Evolutionary conservation across 2,797 vertebrate genomes (phyloP), one percentile per base, ranked within the genome.

Genomic region (Cottoperca gobio): DNA sequence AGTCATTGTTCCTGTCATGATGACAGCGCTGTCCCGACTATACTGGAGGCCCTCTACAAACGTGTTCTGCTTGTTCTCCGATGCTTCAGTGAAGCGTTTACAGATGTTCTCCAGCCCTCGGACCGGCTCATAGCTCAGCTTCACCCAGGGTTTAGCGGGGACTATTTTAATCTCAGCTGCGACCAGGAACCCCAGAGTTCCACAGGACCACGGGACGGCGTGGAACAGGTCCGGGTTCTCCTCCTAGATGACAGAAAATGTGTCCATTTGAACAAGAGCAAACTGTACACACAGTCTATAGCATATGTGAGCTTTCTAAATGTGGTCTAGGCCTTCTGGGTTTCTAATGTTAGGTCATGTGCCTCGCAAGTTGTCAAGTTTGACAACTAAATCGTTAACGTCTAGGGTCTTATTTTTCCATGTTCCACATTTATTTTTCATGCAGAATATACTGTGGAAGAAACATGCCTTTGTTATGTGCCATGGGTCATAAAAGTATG

Each of bases 171-270:
- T 96, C 94, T 99, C 98, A 0, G 98, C 97, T 2, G 98, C 96
- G 45, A 99, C 98, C 92, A 99, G 94, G 92, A 99, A 99, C 21
- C 98, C 98, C 91, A 99, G 93, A 23, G 98, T 99, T 46, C 98
- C 98, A 65, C 97, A 99, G 82, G 98, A 99, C 98, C 98, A 99
- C 5, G 98, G 98, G 68, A 99, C 96, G 0, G 97, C 97, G 14
- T 99, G 97, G 94, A 99, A 99, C 71, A 99, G 95, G 81, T 99
- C 98, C 0, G 97, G 91, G 86, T 99, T 99, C 91, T 99, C 98
- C 37, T 96, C 96, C 97, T 99, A 82, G 6, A 42, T 14, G 43
- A 43, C 17, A 61, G n/a, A 59, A 57, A 46, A 26, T 8, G 0
- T 1, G n/a, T 9, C 55, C 67, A 17, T 73, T 19, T 19, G 31